Evolutionary conservation across 2,113 vertebrate genomes (phyloP).

Genomic region (Microtus richardsoni): DNA sequence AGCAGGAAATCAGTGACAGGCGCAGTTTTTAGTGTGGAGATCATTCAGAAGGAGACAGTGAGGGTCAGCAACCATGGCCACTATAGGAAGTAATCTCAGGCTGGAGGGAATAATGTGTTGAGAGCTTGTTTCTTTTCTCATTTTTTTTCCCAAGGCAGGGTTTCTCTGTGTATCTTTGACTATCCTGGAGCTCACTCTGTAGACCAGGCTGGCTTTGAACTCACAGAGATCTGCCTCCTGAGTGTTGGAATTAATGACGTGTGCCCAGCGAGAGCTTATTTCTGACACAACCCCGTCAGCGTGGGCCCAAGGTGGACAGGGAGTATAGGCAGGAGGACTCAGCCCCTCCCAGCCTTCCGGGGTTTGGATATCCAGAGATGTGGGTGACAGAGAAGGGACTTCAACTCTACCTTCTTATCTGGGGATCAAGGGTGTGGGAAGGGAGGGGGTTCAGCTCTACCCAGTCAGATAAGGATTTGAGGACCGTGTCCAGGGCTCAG

Average conservation of each 20-base stretch:
- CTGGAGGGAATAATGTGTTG: accelerated
- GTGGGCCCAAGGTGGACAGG: too few species aligned
- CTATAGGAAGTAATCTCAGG: background rate
- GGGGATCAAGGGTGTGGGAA: background rate
- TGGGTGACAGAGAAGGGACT: background rate
- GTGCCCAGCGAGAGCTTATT: background rate
- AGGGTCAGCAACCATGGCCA: background rate
- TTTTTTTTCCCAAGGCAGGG: too few species aligned
- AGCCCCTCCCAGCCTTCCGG: too few species aligned
- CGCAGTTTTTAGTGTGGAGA: background rate
- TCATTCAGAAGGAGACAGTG: background rate
- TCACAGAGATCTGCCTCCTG: too few species aligned
- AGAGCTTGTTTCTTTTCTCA: background rate
- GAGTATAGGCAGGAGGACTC: background rate
- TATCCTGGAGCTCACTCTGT: too few species aligned
- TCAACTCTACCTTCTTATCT: background rate
- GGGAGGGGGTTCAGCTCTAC: background rate
- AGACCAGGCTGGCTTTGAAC: too few species aligned
- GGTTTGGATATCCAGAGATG: background rate
- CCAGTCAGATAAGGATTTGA: background rate
- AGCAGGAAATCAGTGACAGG: background rate
- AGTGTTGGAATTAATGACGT: too few species aligned
- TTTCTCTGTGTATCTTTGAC: too few species aligned
- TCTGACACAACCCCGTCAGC: background rate
- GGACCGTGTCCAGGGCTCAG: background rate